Percentiles rank a stretch among this genome's conserved stretches.
phyloP scores from a whole-genome alignment of 2,888 invertebrate genomes.

The Epirrhoe tristata region DNA sequence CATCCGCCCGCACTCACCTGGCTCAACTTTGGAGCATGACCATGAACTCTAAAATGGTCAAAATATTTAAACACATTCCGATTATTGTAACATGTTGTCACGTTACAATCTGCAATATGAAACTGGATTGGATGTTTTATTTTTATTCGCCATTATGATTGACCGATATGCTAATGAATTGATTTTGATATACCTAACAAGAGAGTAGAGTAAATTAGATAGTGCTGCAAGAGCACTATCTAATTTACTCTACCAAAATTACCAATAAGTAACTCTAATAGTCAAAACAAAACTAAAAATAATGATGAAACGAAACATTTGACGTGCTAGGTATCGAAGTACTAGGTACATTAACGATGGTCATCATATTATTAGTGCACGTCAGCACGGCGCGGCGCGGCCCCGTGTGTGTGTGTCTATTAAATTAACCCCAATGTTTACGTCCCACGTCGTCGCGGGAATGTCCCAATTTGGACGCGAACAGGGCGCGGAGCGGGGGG shows the following conservation, averaged over 20 bases:
- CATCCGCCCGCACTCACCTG: neutral
- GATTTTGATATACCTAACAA: neutral
- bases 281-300: too few species aligned
- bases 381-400: too few species aligned
- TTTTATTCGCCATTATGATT: neutral
- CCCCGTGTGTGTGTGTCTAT: conserved; percentile 29
- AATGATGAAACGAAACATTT: too few species aligned
- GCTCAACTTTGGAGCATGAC: neutral
- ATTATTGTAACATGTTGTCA: conserved; percentile 1
- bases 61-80: neutral
- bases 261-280: too few species aligned
- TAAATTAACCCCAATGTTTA: conserved; percentile 38
- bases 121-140: neutral
- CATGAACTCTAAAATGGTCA: neutral
- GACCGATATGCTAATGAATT: neutral
- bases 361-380: conserved; percentile 25
- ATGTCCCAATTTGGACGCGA: conserved; percentile 26
- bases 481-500: conserved; percentile 18
- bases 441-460: conserved; percentile 26
- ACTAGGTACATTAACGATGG: too few species aligned
- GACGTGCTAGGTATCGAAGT: too few species aligned
- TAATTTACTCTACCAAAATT: too few species aligned
- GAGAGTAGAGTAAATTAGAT: too few species aligned
- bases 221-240: too few species aligned
- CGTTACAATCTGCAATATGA: too few species aligned